Conservation (phyloP, 2,888 invertebrate genomes). For the Drosophila mimetica region DNA sequence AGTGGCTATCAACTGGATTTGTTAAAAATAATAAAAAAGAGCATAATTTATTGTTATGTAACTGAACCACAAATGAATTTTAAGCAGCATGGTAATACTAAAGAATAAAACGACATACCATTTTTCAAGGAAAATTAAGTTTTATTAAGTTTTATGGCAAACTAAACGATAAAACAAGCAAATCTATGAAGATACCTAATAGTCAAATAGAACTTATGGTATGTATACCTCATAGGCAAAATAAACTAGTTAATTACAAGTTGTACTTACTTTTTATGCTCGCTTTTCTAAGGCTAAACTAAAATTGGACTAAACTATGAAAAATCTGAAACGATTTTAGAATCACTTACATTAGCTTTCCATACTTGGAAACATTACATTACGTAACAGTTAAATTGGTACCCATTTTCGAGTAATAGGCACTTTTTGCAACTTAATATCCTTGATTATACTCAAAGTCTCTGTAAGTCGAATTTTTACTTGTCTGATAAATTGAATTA, state of each 20-base stretch:
- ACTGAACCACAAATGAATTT: constrained; percentile 18
- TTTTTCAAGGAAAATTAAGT: neutral
- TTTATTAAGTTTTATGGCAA: constrained; percentile 3
- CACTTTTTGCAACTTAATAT: too few relatives aligned
- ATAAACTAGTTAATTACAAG: neutral
- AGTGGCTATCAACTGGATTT: constrained; percentile 27
- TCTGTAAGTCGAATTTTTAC: too few relatives aligned
- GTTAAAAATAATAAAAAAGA: constrained; percentile 26
- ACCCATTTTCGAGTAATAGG: too few relatives aligned
- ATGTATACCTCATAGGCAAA: neutral
- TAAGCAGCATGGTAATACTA: constrained; percentile 7
- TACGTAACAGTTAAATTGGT: too few relatives aligned
- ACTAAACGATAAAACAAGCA: neutral
- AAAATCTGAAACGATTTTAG: too few relatives aligned
- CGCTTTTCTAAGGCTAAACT: too few relatives aligned
- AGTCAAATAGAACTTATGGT: neutral
- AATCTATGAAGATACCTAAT: neutral
- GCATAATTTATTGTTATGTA: constrained; percentile 31
- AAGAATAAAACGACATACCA: constrained; percentile 9
- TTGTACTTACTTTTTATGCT: neutral
- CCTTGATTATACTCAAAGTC: too few relatives aligned
- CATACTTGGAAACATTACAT: too few relatives aligned
- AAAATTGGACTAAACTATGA: too few relatives aligned
- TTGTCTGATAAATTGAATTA: too few relatives aligned
- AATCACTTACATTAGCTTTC: too few relatives aligned